A percentile compares a stretch with the other conserved stretches of the same genome.
Evolutionary conservation across 2,888 invertebrate genomes (phyloP).

Genomic region (Theretra japonica): DNA sequence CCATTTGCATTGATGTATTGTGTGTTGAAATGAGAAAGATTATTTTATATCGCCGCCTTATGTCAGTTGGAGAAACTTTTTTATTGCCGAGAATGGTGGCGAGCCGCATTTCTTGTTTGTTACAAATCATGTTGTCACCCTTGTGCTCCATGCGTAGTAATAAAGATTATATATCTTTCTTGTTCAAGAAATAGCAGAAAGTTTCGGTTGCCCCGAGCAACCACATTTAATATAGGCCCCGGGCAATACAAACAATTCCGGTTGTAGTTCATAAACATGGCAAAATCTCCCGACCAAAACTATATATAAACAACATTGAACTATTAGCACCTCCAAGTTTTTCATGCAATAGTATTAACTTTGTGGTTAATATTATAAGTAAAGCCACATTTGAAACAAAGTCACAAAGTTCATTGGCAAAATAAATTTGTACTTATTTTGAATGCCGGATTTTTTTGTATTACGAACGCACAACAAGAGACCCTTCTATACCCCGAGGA

Average conservation of each 20-base stretch:
- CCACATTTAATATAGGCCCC: conserved; percentile 44
- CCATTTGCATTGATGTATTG: conserved; percentile 20
- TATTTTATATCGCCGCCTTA: conserved; percentile 14
- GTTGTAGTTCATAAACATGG: conserved; percentile 67
- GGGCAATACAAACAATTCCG: conserved; percentile 66
- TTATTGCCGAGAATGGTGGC: conserved; percentile 4
- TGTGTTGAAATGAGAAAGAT: conserved; percentile 7
- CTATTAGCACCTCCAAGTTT: conserved; percentile 42
- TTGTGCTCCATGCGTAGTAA: conserved; percentile 51
- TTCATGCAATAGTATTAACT: neutral
- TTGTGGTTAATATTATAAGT: neutral
- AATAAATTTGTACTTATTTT: conserved; percentile 42
- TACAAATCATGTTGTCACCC: conserved; percentile 17
- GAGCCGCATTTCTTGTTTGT: conserved; percentile 15
- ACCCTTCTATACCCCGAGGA: conserved; percentile 38
- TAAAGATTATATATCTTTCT: conserved; percentile 57
- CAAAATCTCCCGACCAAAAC: conserved; percentile 56
- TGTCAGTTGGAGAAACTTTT: neutral
- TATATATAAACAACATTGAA: conserved; percentile 38
- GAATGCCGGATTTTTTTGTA: conserved; percentile 46
- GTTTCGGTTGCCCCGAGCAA: conserved; percentile 62
- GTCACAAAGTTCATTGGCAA: neutral
- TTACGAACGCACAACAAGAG: conserved; percentile 42
- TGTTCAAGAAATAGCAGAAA: conserved; percentile 61
- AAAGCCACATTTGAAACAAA: neutral